Evolutionary conservation across 2,888 invertebrate genomes (phyloP), one percentile per base, ranked within the genome.

Genomic region (Aspidapion aeneum): DNA sequence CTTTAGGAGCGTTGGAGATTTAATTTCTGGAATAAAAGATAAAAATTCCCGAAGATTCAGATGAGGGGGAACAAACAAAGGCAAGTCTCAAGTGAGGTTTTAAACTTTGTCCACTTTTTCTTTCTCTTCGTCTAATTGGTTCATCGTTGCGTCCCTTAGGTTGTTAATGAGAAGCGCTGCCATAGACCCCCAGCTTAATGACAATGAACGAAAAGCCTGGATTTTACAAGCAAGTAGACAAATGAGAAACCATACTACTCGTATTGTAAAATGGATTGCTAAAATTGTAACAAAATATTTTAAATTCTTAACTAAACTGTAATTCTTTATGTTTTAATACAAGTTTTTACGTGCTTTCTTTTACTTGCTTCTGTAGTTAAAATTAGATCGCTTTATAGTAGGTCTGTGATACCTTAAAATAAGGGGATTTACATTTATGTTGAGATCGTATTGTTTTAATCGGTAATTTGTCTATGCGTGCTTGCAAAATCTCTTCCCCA

Each of bases 161-260:
- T 71, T 72, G 72, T 74, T 74, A 74, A 72, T 73, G 70, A 71
- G 69, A 72, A 71, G 72, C 71, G 67, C 66, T 69, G 67, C 65
- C 65, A n/a, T 21, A 51, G 35, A 54, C 58, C 58, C 61, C 59
- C 60, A 58, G 64, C 58, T 57, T 50, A 52, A 59, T 48, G 55
- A 66, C 60, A 62, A 63, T 50, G 52, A 66, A 64, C 66, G 65
- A 50, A 68, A 64, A 70, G 70, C 67, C 70, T 69, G 67, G 69
- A 69, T 67, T 70, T 65, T 62, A 68, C 66, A 67, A 70, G 35
- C 35, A 35, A n/a, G n/a, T n/a, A n/a, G n/a, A n/a, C n/a, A n/a
- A n/a, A n/a, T n/a, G n/a, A n/a, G n/a, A n/a, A n/a, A n/a, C n/a
- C n/a, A n/a, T n/a, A n/a, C n/a, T n/a, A n/a, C n/a, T n/a, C n/a